Percentiles rank a stretch among this genome's conserved stretches.
Conservation (phyloP, 2,888 invertebrate genomes). For the Protodeltote pygarga region DNA sequence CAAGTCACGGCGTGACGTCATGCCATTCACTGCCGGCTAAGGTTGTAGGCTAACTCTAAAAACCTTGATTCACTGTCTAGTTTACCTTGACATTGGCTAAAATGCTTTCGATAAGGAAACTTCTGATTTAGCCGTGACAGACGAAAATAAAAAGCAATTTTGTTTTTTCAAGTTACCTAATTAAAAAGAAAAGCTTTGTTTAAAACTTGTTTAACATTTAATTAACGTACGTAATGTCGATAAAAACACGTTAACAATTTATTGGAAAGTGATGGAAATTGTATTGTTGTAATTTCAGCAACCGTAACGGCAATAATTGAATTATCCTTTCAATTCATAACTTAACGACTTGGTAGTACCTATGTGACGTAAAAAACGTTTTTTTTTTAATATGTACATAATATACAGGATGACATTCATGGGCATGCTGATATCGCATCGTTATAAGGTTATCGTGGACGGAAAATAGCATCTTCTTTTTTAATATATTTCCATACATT, state of each 20-base stretch:
- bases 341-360: no score
- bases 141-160: conserved; percentile 7
- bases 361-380: no score
- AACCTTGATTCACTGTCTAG: conserved; percentile 35
- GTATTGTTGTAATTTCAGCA: no score
- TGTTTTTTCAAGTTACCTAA: conserved; percentile 1
- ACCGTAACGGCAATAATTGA: no score
- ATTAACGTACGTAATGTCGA: background rate
- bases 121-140: conserved; percentile 33
- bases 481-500: no score
- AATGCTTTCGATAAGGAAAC: conserved; percentile 57
- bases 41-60: conserved; percentile 9
- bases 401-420: no score
- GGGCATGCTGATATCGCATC: no score
- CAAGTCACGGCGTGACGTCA: conserved; percentile 16
- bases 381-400: no score
- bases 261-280: no score
- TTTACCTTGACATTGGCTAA: conserved; percentile 52
- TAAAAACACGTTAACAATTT: background rate
- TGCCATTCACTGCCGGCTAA: conserved; percentile 26
- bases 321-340: no score
- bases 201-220: conserved; percentile 4
- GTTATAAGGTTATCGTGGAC: no score
- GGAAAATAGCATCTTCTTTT: no score
- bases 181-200: conserved; percentile 6